phyloP scores from a whole-genome alignment of 1,140 invertebrate species.

The Drosophila pseudoobscura region DNA sequence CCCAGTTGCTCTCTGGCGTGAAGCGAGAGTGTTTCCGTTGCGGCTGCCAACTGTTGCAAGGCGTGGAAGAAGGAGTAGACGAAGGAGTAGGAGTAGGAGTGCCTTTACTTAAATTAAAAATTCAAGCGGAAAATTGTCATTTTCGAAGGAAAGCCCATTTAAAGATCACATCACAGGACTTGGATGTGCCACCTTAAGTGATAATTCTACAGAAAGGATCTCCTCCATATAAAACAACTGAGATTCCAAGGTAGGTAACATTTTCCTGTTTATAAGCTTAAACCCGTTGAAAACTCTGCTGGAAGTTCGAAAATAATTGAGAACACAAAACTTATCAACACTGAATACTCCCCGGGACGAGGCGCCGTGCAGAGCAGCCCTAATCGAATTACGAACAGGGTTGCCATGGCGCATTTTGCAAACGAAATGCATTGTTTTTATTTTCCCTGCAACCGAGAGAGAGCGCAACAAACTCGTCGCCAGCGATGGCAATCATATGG shows the following conservation, averaged over 20 bases:
- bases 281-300: too few species aligned
- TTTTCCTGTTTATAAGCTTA: neutral
- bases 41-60: constrained; percentile 37
- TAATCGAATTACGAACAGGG: constrained; percentile 3
- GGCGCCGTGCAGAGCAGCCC: constrained; percentile 1
- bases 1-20: constrained; percentile 28
- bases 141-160: too few species aligned
- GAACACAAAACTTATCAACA: constrained; percentile 8
- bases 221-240: neutral
- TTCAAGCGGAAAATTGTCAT: too few species aligned
- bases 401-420: neutral
- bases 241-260: neutral
- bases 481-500: constrained; percentile 37
- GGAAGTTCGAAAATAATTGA: too few species aligned
- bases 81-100: too few species aligned
- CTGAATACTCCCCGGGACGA: neutral
- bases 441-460: too few species aligned
- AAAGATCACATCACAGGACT: too few species aligned
- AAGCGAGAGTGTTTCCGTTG: constrained; percentile 16
- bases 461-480: constrained; percentile 23
- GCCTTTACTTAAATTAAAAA: too few species aligned
- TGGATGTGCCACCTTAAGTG: too few species aligned
- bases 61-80: neutral
- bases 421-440: too few species aligned
- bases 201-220: neutral